Conservation (phyloP, 2,888 invertebrate genomes). For the Lasioglossum malachurum region DNA sequence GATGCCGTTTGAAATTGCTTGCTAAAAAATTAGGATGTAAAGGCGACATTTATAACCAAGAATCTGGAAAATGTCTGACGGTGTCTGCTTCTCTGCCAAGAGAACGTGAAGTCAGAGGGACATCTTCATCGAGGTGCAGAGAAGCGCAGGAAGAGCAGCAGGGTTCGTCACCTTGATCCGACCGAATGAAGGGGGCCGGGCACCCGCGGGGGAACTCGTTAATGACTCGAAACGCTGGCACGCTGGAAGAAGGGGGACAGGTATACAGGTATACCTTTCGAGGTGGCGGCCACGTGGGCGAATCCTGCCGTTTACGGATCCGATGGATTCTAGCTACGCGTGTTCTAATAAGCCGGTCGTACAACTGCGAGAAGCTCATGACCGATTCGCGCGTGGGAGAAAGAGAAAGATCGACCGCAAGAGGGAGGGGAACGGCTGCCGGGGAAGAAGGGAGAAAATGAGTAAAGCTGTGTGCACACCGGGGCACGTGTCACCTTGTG, state of each 20-base stretch:
- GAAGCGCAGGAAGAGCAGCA: constrained; percentile 36
- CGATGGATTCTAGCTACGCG: constrained; percentile 61
- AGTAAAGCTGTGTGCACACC: constrained; percentile 13
- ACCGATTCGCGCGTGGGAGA: constrained; percentile 69
- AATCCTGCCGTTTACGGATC: constrained; percentile 70
- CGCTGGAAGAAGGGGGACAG: constrained; percentile 60
- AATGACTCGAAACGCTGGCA: constrained; percentile 72
- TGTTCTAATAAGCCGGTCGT: constrained; percentile 71
- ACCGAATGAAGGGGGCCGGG: constrained; percentile 55
- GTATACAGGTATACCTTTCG: constrained; percentile 64
- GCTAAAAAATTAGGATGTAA: too few relatives aligned
- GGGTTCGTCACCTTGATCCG: constrained; percentile 50
- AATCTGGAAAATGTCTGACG: too few relatives aligned
- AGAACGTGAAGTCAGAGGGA: background rate
- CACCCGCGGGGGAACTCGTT: constrained; percentile 63
- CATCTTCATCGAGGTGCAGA: constrained; percentile 41
- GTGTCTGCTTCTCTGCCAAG: background rate
- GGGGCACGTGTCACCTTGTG: background rate
- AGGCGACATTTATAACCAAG: too few relatives aligned
- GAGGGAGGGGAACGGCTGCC: background rate
- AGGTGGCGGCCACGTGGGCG: constrained; percentile 71
- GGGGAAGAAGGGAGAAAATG: background rate
- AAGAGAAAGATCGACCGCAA: constrained; percentile 26
- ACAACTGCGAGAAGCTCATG: constrained; percentile 50
- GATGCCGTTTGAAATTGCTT: too few relatives aligned